phyloP scores from a whole-genome alignment of 2,888 invertebrate species.

The Isoperla grammatica region DNA sequence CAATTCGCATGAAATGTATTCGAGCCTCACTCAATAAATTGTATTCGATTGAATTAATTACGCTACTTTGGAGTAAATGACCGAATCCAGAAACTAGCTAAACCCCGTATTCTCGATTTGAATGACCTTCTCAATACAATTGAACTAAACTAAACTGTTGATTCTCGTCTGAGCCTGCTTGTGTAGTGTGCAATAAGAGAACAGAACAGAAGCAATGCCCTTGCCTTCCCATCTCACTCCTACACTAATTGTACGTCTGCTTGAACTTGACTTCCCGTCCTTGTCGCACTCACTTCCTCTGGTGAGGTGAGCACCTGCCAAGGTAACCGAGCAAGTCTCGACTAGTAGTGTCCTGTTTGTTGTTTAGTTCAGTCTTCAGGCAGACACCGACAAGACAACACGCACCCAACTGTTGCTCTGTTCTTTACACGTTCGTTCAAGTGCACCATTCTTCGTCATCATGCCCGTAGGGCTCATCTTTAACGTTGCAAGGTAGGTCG shows the following conservation, averaged over 20 bases:
- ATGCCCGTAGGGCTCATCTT: constrained; percentile 14
- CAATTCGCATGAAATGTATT: too few species aligned
- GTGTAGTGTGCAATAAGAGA: neutral
- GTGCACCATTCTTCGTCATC: neutral
- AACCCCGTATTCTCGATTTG: too few species aligned
- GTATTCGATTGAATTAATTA: too few species aligned
- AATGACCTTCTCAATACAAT: too few species aligned
- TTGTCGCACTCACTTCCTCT: constrained; percentile 10
- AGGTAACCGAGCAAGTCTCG: neutral
- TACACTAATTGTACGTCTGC: constrained; percentile 10
- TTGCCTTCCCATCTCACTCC: constrained; percentile 14
- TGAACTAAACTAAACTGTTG: too few species aligned
- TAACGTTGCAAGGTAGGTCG: constrained; percentile 11
- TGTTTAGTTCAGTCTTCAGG: neutral
- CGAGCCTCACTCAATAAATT: too few species aligned
- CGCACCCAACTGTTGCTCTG: neutral
- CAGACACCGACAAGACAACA: constrained; percentile 1
- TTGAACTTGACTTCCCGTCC: constrained; percentile 8
- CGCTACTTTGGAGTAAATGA: too few species aligned
- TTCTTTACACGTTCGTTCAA: too few species aligned
- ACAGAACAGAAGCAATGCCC: constrained; percentile 14
- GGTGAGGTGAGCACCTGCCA: neutral
- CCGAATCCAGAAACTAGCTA: too few species aligned
- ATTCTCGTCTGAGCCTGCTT: neutral
- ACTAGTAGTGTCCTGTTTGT: too few species aligned